Base-by-base conservation (phyloP, 2,888 invertebrate genomes). In the Pterostichus madidus region DNA sequence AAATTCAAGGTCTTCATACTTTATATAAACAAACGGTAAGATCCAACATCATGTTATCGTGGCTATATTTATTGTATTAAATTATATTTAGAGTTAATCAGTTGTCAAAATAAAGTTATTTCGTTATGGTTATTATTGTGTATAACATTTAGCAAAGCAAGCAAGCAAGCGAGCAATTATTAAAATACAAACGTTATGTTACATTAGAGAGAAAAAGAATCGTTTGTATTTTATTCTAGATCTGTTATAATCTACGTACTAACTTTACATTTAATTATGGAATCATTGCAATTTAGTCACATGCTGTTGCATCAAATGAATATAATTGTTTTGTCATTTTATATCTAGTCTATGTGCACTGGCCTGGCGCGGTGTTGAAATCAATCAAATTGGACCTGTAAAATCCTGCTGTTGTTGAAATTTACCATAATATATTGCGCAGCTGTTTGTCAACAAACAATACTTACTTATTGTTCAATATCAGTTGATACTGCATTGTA, bases 1-100 rank as follows among this genome's bases (percentile, higher is more conserved):
- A 75, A 81, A 81, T 73, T 75, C 56, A 61, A 75, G 80, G 75
- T 81, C 81, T 81, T 81, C 81, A 81, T 75, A 81, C 44, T 80
- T 73, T 80, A 71, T 80, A 75, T 46, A 75, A 75, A 39, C 39
- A 75, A 75, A 81, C 75, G 79, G 64, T 79, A 64, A 61, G 61
- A 81, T 39, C 24, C 31, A 80, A 39, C 59, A 64, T 79, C 52
- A 49, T 49, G 64, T 75, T 35, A 68, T 79, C 64, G 31, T 79
- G 64, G 79, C 61, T 79, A 79, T 79, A 79, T 79, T 79, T 64
- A 79, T 79, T 79, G 44, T 46, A 39, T 39, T 39, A 71, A 71
- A 71, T 71, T 77, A 77, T 77, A 80, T 80, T 80, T 80, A 80
- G 71, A 52, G 17, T 64, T 56, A 59, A 73, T 73, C 24, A 73